Evolutionary conservation across 2,797 vertebrate genomes (phyloP).

Genomic region (Onychomys arenicola): DNA sequence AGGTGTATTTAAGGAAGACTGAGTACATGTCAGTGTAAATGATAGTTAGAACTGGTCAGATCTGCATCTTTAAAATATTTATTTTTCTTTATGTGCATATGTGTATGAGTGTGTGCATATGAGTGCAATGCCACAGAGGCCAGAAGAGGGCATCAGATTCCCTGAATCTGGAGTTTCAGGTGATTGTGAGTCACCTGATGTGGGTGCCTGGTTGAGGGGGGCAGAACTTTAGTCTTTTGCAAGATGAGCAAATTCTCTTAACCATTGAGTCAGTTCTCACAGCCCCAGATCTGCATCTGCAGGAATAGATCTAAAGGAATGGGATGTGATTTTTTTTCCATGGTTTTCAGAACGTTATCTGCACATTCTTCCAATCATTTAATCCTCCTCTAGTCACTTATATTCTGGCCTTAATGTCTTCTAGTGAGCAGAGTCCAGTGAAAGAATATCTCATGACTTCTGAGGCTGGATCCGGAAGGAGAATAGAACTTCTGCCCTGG

Average conservation of each 20-base stretch:
- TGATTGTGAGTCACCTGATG: not conserved
- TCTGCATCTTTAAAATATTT: not conserved
- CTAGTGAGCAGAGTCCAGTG: not conserved
- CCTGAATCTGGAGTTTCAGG: not conserved
- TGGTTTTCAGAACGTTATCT: not conserved
- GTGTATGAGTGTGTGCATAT: too few relatives aligned
- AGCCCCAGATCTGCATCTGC: not conserved
- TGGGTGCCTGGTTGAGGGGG: too few relatives aligned
- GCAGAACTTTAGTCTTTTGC: not conserved
- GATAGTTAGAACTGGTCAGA: not conserved
- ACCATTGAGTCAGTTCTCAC: not conserved
- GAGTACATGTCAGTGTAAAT: not conserved
- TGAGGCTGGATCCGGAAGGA: not conserved
- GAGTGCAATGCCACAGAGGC: not conserved
- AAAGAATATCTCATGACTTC: not conserved
- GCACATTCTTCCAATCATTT: not conserved
- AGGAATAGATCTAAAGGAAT: not conserved
- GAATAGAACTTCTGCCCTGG: not conserved
- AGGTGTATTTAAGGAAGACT: not conserved
- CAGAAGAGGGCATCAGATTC: not conserved
- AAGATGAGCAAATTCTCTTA: not conserved
- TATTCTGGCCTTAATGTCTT: not conserved
- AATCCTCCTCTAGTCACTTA: not conserved
- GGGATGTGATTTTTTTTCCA: constrained; percentile 14
- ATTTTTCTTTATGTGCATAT: not conserved